Percentiles rank a stretch among this genome's conserved stretches.
Evolutionary conservation across 2,888 invertebrate species (phyloP).

Genomic region (Stenurella melanura): DNA sequence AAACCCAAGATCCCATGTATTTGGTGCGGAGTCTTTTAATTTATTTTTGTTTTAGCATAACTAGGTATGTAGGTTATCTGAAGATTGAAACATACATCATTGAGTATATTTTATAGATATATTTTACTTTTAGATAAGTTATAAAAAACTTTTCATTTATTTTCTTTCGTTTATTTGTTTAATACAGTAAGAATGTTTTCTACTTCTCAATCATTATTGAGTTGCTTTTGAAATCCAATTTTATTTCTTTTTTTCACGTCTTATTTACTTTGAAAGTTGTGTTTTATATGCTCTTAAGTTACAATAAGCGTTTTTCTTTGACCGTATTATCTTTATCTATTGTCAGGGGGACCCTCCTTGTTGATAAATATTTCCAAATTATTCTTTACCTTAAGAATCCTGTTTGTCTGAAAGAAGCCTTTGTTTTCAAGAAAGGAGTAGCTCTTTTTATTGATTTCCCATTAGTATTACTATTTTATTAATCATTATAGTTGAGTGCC

Average conservation of each 20-base stretch:
- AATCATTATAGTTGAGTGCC: constrained; percentile 45
- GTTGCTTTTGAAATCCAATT: background rate
- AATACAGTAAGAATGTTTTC: background rate
- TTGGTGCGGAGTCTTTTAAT: too few relatives aligned
- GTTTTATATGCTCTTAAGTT: constrained; percentile 16
- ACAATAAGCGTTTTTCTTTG: constrained; percentile 34
- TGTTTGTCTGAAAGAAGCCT: constrained; percentile 1
- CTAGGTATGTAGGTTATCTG: too few relatives aligned
- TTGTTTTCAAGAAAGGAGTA: constrained; percentile 2
- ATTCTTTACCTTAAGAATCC: background rate
- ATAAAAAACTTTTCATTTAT: too few relatives aligned
- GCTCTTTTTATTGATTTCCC: constrained; percentile 47
- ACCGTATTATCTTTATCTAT: constrained; percentile 20
- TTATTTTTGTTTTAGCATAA: too few relatives aligned
- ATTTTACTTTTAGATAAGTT: background rate
- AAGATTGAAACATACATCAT: too few relatives aligned
- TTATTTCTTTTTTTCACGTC: background rate
- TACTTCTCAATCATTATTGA: constrained; percentile 8
- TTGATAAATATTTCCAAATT: constrained; percentile 23
- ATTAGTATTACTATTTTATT: constrained; percentile 50
- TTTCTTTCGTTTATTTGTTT: too few relatives aligned
- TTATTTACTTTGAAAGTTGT: constrained; percentile 22
- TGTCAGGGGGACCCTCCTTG: background rate
- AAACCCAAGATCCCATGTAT: too few relatives aligned
- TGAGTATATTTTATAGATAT: background rate